Evolutionary conservation across 2,113 vertebrate species (phyloP).

Genomic region (Hystrix brachyura): DNA sequence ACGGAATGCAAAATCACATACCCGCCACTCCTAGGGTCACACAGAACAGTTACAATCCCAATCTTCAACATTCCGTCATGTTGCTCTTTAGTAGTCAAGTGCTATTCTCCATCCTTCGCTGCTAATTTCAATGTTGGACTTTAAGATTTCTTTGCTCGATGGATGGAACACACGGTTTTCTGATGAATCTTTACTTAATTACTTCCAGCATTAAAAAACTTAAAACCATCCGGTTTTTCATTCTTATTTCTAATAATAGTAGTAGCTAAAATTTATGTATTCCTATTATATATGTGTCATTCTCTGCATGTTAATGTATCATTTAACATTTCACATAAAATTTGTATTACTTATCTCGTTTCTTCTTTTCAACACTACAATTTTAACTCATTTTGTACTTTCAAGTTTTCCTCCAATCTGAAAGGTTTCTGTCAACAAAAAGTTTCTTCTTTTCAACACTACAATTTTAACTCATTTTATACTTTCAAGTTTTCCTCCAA

Average conservation of each 20-base stretch:
- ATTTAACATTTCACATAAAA: neutral
- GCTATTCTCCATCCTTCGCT: neutral
- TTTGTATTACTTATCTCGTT: neutral
- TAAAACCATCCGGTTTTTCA: neutral
- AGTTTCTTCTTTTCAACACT: neutral
- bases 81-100: neutral
- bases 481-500: neutral
- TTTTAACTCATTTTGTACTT: neutral
- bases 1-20: neutral
- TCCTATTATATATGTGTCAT: neutral
- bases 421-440: neutral
- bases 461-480: neutral
- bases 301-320: neutral
- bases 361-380: neutral
- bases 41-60: no score
- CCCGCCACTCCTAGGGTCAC: accelerated
- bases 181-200: accelerated
- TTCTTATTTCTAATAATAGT: neutral
- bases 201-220: neutral
- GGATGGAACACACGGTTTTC: neutral
- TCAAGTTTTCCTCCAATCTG: neutral
- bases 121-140: neutral
- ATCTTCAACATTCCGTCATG: neutral
- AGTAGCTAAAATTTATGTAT: neutral
- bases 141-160: neutral